Conservation (phyloP, 2,888 invertebrate species). For the Argyresthia goedartella region DNA sequence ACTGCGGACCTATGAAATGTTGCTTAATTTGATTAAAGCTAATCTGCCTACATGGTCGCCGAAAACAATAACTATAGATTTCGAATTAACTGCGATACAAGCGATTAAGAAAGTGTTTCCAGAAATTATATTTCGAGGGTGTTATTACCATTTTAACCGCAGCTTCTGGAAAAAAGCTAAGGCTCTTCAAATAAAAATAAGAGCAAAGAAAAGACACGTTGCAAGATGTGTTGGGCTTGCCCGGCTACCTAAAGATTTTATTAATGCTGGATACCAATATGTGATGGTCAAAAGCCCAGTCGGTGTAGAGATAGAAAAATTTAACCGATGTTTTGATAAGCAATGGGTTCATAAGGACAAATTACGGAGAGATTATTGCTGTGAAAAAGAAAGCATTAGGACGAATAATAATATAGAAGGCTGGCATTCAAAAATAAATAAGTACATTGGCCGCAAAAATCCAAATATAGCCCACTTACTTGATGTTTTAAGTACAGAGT, state of each 20-base stretch:
- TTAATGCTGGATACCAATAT: slow-evolving; percentile 1
- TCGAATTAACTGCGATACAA: slow-evolving; percentile 7
- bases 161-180: slow-evolving; percentile 7
- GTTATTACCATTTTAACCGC: slow-evolving; percentile 6
- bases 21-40: too few species aligned
- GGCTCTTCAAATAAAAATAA: too few species aligned
- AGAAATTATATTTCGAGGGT: slow-evolving; percentile 5
- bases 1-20: too few species aligned
- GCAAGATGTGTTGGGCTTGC: slow-evolving; percentile 6
- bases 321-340: background rate
- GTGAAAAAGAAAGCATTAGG: background rate
- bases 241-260: slow-evolving; percentile 4
- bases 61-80: slow-evolving; percentile 6
- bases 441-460: slow-evolving; percentile 6
- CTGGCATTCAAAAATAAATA: background rate
- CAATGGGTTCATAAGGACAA: slow-evolving; percentile 4
- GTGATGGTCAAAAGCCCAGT: background rate
- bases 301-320: background rate
- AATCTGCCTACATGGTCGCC: too few species aligned
- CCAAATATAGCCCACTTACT: slow-evolving; percentile 3
- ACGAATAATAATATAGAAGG: background rate
- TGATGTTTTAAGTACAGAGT: too few species aligned
- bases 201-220: slow-evolving; percentile 5
- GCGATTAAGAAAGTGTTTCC: slow-evolving; percentile 2
- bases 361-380: slow-evolving; percentile 3